phyloP scores from a whole-genome alignment of 2,888 invertebrate genomes.

The Clistopyga incitator region DNA sequence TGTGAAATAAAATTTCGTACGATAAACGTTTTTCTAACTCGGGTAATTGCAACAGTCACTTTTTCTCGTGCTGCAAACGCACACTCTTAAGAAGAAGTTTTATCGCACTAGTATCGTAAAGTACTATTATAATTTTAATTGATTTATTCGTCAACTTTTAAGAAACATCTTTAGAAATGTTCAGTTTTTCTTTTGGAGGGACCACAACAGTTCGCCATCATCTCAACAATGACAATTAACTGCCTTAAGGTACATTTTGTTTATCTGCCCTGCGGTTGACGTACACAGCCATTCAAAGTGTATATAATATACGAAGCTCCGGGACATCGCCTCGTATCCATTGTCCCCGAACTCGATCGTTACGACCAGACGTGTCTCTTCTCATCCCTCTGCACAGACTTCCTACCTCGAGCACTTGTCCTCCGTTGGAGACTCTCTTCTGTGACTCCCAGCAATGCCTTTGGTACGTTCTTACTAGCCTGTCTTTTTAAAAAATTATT shows the following conservation, averaged over 20 bases:
- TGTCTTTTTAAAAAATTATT: constrained; percentile 11
- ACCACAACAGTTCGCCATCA: neutral
- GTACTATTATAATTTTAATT: no score
- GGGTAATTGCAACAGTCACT: no score
- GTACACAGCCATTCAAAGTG: constrained; percentile 2
- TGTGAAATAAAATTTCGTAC: no score
- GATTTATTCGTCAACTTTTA: no score
- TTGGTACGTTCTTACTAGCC: constrained; percentile 42
- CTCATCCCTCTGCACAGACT: constrained; percentile 33
- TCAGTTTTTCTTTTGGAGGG: no score
- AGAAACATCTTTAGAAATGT: no score
- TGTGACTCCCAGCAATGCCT: constrained; percentile 55
- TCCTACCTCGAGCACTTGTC: constrained; percentile 49
- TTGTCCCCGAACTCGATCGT: constrained; percentile 62
- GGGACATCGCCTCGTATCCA: constrained; percentile 51
- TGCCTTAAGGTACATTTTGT: constrained; percentile 1
- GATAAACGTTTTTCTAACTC: no score
- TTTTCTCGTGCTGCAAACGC: no score
- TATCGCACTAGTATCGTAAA: no score
- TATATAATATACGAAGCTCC: constrained; percentile 20
- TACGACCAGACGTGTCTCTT: constrained; percentile 61
- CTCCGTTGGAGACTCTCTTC: constrained; percentile 36
- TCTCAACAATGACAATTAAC: neutral
- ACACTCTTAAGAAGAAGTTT: no score
- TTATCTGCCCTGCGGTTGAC: constrained; percentile 9